Conservation (phyloP, 2,113 vertebrate species). For the Scortum barcoo region DNA sequence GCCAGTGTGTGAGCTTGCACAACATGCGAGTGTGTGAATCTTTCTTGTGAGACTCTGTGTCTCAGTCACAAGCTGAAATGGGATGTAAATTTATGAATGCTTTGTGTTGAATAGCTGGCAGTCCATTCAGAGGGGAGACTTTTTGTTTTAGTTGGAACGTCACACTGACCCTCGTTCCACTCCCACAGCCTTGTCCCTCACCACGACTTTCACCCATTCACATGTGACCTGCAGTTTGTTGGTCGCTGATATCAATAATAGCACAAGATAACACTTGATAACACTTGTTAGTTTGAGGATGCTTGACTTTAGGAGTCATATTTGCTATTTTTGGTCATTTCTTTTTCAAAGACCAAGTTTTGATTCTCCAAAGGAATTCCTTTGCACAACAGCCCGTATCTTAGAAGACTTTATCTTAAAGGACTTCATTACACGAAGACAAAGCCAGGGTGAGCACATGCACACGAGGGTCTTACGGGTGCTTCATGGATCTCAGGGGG, state of each 20-base stretch:
- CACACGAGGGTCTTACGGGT: conserved; percentile 15
- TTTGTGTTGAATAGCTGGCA: conserved; percentile 63
- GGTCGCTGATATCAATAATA: conserved; percentile 30
- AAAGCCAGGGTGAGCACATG: conserved; percentile 54
- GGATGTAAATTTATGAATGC: conserved; percentile 80
- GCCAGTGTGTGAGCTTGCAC: conserved; percentile 19
- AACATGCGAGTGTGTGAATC: conserved; percentile 41
- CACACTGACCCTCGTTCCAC: conserved; percentile 26
- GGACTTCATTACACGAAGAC: conserved; percentile 48
- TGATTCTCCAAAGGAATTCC: conserved; percentile 17
- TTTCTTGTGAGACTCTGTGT: conserved; percentile 30
- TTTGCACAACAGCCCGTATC: neutral
- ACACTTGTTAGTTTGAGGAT: conserved; percentile 23
- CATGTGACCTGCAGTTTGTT: conserved; percentile 26
- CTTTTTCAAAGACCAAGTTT: conserved; percentile 15
- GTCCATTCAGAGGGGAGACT: conserved; percentile 42
- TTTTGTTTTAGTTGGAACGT: conserved; percentile 76
- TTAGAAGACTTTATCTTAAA: conserved; percentile 9
- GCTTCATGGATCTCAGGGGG: conserved; percentile 48
- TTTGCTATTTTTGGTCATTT: conserved; percentile 42
- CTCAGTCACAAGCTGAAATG: conserved; percentile 55
- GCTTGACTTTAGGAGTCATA: conserved; percentile 37
- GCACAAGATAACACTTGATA: conserved; percentile 46
- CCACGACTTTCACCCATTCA: conserved; percentile 26
- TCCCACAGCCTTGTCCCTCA: conserved; percentile 29